Evolutionary conservation across 1,140 invertebrate genomes (phyloP).

Genomic region (Aporrectodea caliginosa): DNA sequence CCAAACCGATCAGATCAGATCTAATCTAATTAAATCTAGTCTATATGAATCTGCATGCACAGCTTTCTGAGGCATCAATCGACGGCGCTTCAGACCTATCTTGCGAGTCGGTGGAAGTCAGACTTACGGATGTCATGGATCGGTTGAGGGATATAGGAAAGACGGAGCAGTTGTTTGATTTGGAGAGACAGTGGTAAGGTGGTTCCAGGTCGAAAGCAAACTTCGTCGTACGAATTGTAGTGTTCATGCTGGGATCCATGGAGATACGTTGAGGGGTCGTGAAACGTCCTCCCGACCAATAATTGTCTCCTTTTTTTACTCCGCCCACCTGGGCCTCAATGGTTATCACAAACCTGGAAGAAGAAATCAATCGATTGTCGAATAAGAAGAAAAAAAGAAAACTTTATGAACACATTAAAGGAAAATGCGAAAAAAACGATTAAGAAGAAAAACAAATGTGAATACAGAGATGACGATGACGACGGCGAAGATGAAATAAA

Average conservation of each 20-base stretch:
- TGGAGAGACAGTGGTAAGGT: slow-evolving; percentile 3
- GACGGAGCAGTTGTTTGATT: not conserved
- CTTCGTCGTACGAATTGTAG: not conserved
- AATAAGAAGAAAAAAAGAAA: no score
- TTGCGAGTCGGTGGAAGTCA: no score
- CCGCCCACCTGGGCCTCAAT: not conserved
- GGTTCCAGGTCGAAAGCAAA: slow-evolving; percentile 9
- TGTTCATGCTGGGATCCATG: not conserved
- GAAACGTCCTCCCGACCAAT: not conserved
- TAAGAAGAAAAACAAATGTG: no score
- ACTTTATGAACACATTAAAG: no score
- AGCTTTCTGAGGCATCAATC: not conserved
- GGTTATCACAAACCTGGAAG: not conserved
- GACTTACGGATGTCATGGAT: slow-evolving; percentile 1
- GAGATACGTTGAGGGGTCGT: not conserved
- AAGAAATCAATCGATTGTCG: no score
- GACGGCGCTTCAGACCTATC: no score
- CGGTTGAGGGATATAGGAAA: slow-evolving; percentile 4
- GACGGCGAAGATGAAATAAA: no score
- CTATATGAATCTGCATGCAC: not conserved
- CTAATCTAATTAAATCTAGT: not conserved
- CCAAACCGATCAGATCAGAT: not conserved
- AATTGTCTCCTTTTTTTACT: not conserved
- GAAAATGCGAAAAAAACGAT: no score
- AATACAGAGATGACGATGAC: no score